A percentile compares a stretch with the other conserved stretches of the same genome.
These are phyloP conservation scores for Malurus leucopterus DNA, from an alignment of 2,797 vertebrate species.

Conservation along the genomic window DNA sequence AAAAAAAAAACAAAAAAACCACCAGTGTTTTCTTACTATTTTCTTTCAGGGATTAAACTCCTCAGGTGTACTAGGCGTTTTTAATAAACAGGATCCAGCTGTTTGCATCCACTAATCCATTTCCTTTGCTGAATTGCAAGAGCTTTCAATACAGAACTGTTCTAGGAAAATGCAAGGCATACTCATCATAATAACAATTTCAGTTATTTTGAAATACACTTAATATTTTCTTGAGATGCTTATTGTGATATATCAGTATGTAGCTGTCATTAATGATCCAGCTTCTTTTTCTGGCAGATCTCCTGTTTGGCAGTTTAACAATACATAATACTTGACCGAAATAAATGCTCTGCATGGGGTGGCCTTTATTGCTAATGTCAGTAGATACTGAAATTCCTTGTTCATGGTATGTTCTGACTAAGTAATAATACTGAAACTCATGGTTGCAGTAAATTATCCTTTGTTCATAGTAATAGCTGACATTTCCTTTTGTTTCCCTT, in stretches of 20 bases:
- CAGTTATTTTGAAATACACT: conserved; percentile 11
- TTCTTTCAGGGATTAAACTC: neutral
- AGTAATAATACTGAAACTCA: neutral
- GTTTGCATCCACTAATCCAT: neutral
- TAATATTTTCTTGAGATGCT: neutral
- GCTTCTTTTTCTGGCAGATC: neutral
- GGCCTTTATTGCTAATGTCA: conserved; percentile 2
- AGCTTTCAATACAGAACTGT: neutral
- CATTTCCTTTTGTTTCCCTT: conserved; percentile 1
- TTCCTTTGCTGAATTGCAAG: neutral
- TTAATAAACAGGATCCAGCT: neutral
- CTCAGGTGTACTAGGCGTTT: neutral
- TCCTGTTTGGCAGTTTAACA: neutral
- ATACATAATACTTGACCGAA: neutral
- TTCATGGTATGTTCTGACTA: neutral
- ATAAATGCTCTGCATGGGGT: neutral
- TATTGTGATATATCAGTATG: neutral
- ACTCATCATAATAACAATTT: neutral
- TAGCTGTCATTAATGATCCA: neutral
- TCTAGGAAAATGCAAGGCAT: neutral
- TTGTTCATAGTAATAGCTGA: neutral
- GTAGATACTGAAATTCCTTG: conserved; percentile 7
- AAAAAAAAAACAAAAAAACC: too few species aligned
- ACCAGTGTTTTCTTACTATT: neutral
- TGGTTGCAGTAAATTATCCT: neutral